Evolutionary conservation across 2,888 invertebrate species (phyloP), one percentile per base, ranked within the genome.

Genomic region (Melieria crassipennis): DNA sequence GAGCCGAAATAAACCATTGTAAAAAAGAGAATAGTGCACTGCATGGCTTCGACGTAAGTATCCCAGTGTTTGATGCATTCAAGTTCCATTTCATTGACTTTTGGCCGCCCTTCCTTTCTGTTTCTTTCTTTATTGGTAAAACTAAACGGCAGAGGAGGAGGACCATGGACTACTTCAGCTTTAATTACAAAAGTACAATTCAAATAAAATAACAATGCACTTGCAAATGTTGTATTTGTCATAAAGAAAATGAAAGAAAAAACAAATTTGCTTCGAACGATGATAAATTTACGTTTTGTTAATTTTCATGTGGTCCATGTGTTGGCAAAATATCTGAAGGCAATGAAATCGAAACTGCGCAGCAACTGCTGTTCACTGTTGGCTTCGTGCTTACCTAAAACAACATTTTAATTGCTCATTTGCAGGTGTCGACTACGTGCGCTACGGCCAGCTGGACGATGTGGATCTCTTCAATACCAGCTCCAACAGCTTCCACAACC

Each of bases 261-360:
- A 72, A 46, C 47, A n/a, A 16, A 16, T 42, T 7, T 58, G 64
- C 65, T 56, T 6, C 4, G 65, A 46, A 60, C 42, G 16, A 5
- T 55, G 30, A 5, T 63, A 55, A 58, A 43, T 69, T 30, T 61
- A 62, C 52, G 11, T n/a, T 63, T 48, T n/a, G 46, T 7, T 5
- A n/a, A 43, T 45, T 61, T 11, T 61, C n/a, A 45, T 60, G 77
- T 81, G 76, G 83, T 83, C 84, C 84, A 84, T 84, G 84, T 84
- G 85, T 83, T 79, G 79, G 76, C 75, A 82, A 82, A 83, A 83
- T 84, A 83, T 83, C 80, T 78, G 74, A 78, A 79, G 83, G 85
- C 84, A 84, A 84, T 84, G 84, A 82, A 84, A 84, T 81, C 72
- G 82, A 82, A 80, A 78, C 75, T 74, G 73, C 74, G 71, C 66